phyloP scores from a whole-genome alignment of 1,140 invertebrate species.

The Helicoverpa armigera region DNA sequence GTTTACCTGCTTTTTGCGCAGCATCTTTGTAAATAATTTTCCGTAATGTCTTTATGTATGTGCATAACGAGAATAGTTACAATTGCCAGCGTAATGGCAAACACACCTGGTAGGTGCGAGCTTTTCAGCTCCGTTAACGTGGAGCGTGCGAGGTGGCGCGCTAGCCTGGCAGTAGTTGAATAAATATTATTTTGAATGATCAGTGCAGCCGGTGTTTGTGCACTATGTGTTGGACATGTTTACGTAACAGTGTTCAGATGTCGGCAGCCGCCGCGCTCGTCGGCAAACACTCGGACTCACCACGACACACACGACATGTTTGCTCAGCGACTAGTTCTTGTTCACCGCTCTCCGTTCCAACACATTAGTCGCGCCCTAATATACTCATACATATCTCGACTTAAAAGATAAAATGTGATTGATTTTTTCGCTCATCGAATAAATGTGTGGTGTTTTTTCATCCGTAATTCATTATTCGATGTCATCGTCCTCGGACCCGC shows the following conservation, averaged over 20 bases:
- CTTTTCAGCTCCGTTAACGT: slow-evolving; percentile 36
- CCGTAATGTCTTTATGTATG: slow-evolving; percentile 54
- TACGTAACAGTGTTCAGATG: slow-evolving; percentile 81
- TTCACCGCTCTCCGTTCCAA: slow-evolving; percentile 58
- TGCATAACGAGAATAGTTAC: slow-evolving; percentile 48
- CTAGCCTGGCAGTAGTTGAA: slow-evolving; percentile 69
- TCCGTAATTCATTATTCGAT: slow-evolving; percentile 33
- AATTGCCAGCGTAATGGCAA: slow-evolving; percentile 45
- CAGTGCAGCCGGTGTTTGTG: slow-evolving; percentile 78
- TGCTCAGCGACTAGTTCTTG: slow-evolving; percentile 64
- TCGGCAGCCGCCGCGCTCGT: slow-evolving; percentile 60
- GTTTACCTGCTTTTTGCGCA: slow-evolving; percentile 63
- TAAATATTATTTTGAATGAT: slow-evolving; percentile 86
- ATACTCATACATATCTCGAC: slow-evolving; percentile 24
- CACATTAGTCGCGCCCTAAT: slow-evolving; percentile 46
- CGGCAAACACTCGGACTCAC: slow-evolving; percentile 67
- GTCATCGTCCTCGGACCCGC: slow-evolving; percentile 45
- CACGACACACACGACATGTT: slow-evolving; percentile 72
- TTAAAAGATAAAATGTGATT: slow-evolving; percentile 29
- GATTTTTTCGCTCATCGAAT: slow-evolving; percentile 37
- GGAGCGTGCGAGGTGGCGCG: slow-evolving; percentile 35
- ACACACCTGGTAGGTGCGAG: slow-evolving; percentile 33
- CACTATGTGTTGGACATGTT: slow-evolving; percentile 80
- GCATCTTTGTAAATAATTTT: slow-evolving; percentile 59
- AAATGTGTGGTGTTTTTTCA: slow-evolving; percentile 38